A percentile compares a stretch with the other conserved stretches of the same genome.
Conservation (phyloP, 2,888 invertebrate species). For the Pelosia muscerda region DNA sequence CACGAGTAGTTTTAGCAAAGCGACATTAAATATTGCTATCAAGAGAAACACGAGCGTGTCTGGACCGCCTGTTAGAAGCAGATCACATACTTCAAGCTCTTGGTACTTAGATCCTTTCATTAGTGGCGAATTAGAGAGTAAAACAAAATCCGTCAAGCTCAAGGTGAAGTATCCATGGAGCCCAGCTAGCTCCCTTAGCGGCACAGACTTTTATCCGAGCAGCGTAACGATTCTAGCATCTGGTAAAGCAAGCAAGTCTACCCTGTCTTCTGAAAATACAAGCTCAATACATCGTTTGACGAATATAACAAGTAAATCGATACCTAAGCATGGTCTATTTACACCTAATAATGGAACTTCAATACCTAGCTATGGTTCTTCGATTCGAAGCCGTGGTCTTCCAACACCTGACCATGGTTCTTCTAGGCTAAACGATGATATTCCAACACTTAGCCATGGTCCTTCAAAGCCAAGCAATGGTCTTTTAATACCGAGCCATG, state of each 20-base stretch:
- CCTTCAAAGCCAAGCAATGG: not conserved
- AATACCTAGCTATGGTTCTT: not conserved
- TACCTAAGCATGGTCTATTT: not conserved
- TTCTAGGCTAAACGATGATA: not conserved
- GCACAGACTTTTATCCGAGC: slow-evolving; percentile 63
- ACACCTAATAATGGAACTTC: not conserved
- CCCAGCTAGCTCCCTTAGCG: slow-evolving; percentile 47
- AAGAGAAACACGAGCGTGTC: slow-evolving; percentile 13
- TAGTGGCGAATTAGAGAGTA: slow-evolving; percentile 41
- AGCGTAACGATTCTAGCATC: slow-evolving; percentile 45
- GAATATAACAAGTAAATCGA: not conserved
- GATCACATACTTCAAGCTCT: slow-evolving; percentile 49
- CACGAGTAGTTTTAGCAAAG: slow-evolving; percentile 23
- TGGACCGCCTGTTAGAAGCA: not conserved
- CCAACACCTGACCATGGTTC: not conserved
- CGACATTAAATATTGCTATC: slow-evolving; percentile 29
- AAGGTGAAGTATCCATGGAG: slow-evolving; percentile 60
- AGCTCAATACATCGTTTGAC: not conserved
- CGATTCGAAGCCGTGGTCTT: not conserved
- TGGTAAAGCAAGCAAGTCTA: slow-evolving; percentile 33
- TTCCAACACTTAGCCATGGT: too few species aligned
- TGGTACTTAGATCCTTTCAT: slow-evolving; percentile 65
- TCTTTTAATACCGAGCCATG: not conserved
- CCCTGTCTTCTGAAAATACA: slow-evolving; percentile 32
- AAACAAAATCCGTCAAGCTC: slow-evolving; percentile 34